Conservation (phyloP, 2,797 vertebrate species). For the Dermochelys coriacea region DNA sequence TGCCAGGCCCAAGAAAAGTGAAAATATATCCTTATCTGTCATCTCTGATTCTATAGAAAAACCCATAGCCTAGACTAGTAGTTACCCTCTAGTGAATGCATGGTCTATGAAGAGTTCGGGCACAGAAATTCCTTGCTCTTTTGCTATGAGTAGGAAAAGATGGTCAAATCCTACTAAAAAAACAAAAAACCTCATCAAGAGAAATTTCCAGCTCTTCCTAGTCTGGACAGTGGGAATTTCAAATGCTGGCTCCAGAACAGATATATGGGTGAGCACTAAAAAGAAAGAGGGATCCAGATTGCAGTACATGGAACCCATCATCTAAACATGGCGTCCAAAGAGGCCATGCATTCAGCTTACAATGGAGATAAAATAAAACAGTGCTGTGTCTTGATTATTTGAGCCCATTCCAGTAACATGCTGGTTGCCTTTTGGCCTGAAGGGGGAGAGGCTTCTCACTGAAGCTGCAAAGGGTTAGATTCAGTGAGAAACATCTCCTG, state of each 20-base stretch:
- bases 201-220: not conserved
- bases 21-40: constrained; percentile 85
- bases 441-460: no score
- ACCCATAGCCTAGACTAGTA: constrained; percentile 86
- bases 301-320: not conserved
- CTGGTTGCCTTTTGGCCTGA: no score
- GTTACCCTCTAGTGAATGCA: constrained; percentile 91
- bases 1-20: not conserved
- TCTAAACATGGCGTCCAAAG: not conserved
- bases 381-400: no score
- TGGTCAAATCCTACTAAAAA: constrained; percentile 92
- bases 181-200: constrained; percentile 35
- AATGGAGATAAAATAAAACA: not conserved
- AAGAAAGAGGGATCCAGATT: not conserved
- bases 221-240: not conserved
- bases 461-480: no score
- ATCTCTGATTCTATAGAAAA: constrained; percentile 96
- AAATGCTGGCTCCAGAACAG: not conserved
- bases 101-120: constrained; percentile 91
- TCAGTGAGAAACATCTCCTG: no score
- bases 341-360: not conserved
- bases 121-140: constrained; percentile 87
- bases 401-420: no score
- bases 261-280: not conserved
- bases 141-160: constrained; percentile 90